Conservation (phyloP, 2,888 invertebrate genomes). For the Hyalella azteca region DNA sequence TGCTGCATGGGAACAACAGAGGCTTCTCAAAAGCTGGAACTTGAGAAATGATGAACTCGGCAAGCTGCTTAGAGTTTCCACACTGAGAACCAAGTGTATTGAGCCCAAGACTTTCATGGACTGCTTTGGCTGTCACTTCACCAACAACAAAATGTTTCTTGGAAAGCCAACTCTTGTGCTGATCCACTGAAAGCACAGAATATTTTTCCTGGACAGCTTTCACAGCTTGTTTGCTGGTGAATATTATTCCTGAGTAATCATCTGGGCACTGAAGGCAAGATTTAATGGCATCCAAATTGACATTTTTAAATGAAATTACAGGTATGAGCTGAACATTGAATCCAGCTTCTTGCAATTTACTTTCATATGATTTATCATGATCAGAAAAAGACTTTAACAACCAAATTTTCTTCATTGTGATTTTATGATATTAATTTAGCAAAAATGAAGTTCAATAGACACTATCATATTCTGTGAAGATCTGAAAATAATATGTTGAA, state of each 20-base stretch:
- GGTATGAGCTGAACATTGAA: conserved; percentile 39
- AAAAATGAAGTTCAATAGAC: too few relatives aligned
- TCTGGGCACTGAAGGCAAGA: conserved; percentile 40
- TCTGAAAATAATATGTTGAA: too few relatives aligned
- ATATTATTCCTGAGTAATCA: conserved; percentile 33
- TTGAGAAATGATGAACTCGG: not conserved
- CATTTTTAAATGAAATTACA: conserved; percentile 38
- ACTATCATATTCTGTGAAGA: too few relatives aligned
- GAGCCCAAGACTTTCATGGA: not conserved
- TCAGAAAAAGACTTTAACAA: conserved; percentile 8
- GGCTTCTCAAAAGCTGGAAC: conserved; percentile 46
- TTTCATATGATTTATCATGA: not conserved
- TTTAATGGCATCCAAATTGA: conserved; percentile 38
- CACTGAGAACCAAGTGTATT: not conserved
- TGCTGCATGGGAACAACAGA: conserved; percentile 52
- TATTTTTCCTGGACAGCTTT: conserved; percentile 9
- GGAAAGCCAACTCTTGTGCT: not conserved
- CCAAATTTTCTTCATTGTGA: conserved; percentile 33
- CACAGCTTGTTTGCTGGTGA: conserved; percentile 29
- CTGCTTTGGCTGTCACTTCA: conserved; percentile 13
- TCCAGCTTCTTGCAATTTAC: conserved; percentile 4
- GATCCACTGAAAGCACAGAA: not conserved
- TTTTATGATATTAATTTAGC: too few relatives aligned
- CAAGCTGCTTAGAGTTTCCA: conserved; percentile 15
- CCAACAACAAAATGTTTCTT: conserved; percentile 29